These are phyloP conservation scores for Acronicta leporina DNA, from an alignment of 2,888 invertebrate genomes.

Conservation along the genomic window DNA sequence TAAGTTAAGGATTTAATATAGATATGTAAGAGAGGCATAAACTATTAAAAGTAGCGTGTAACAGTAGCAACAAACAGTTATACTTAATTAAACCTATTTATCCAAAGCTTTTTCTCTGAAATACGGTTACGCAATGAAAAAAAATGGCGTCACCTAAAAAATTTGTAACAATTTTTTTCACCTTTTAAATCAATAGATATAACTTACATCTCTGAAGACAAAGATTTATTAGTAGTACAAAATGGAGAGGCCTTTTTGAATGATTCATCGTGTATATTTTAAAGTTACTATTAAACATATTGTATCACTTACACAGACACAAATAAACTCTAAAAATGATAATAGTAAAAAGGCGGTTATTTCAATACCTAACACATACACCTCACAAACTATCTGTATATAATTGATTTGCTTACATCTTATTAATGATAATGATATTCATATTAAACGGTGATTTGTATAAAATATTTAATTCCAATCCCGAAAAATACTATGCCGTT, in stretches of 20 bases:
- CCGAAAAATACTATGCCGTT: not conserved
- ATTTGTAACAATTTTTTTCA: not conserved
- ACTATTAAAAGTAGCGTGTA: conserved; percentile 45
- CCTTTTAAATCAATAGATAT: not conserved
- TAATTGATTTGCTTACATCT: conserved; percentile 52
- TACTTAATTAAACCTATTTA: conserved; percentile 21
- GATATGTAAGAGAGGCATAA: conserved; percentile 56
- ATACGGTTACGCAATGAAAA: conserved; percentile 9
- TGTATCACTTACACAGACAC: conserved; percentile 29
- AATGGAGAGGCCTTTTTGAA: conserved; percentile 30
- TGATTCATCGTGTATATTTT: conserved; percentile 6
- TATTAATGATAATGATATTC: conserved; percentile 41
- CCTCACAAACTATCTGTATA: conserved; percentile 44
- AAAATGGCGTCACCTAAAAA: not conserved
- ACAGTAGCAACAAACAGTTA: conserved; percentile 40
- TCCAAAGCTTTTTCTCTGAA: conserved; percentile 8
- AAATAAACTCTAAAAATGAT: conserved; percentile 53
- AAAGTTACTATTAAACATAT: conserved; percentile 28
- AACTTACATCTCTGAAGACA: conserved; percentile 2
- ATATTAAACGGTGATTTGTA: conserved; percentile 27
- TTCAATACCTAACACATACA: conserved; percentile 57
- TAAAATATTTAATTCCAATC: conserved; percentile 36
- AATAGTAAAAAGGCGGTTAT: conserved; percentile 62
- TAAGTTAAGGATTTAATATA: conserved; percentile 47
- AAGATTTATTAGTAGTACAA: conserved; percentile 1